Percentiles rank a stretch among this genome's conserved stretches.
Evolutionary conservation across 1,140 invertebrate genomes (phyloP).

Genomic region (Glomeris maerens): DNA sequence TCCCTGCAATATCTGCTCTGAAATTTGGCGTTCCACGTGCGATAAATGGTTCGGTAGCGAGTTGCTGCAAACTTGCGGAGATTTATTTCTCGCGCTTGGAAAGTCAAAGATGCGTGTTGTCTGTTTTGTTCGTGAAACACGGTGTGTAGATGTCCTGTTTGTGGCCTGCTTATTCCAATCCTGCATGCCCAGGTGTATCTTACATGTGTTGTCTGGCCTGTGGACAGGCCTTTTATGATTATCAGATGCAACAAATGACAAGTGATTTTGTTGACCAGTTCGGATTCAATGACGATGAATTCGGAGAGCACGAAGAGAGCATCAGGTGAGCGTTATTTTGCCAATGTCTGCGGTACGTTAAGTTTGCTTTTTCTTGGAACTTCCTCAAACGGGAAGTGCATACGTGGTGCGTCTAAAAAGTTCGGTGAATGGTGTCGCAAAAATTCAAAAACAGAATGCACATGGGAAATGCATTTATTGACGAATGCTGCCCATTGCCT

Average conservation of each 20-base stretch:
- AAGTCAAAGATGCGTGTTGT: too few species aligned
- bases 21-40: neutral
- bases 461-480: neutral
- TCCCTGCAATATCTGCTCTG: neutral
- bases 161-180: neutral
- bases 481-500: too few species aligned
- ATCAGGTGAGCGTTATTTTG: constrained; percentile 32
- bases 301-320: constrained; percentile 46
- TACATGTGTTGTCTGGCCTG: neutral
- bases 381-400: too few species aligned
- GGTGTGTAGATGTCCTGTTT: too few species aligned
- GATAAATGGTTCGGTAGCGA: too few species aligned
- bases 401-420: too few species aligned
- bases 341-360: too few species aligned
- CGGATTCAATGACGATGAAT: constrained; percentile 49
- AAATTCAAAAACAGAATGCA: too few species aligned
- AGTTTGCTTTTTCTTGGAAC: too few species aligned
- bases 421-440: neutral
- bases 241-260: constrained; percentile 44
- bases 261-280: constrained; percentile 46
- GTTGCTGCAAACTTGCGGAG: too few species aligned
- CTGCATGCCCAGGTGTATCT: constrained; percentile 7
- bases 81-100: too few species aligned
- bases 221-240: constrained; percentile 42
- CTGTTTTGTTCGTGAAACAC: too few species aligned